Percentiles rank a stretch among this genome's conserved stretches.
Evolutionary conservation across 2,113 vertebrate genomes (phyloP).

Genomic region (Fregetta grallaria): DNA sequence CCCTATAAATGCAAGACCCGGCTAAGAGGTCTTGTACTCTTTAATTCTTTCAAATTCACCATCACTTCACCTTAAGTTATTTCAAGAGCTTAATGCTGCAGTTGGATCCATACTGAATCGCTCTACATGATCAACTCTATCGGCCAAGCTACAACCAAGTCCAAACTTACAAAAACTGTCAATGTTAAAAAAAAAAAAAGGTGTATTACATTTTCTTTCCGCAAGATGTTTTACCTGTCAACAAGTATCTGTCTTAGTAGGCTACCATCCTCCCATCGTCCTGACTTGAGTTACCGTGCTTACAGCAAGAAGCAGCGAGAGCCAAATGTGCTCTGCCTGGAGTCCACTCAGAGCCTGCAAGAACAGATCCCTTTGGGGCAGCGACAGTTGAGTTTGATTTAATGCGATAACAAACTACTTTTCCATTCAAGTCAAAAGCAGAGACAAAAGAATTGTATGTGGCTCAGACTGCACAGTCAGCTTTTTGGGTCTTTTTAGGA

Average conservation of each 20-base stretch:
- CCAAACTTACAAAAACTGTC: background rate
- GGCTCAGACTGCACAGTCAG: conserved; percentile 28
- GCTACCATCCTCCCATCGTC: background rate
- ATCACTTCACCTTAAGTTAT: background rate
- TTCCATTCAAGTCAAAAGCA: conserved; percentile 21
- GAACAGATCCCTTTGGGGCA: conserved; percentile 36
- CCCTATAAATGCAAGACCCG: background rate
- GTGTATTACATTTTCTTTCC: background rate
- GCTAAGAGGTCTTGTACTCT: background rate
- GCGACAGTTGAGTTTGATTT: background rate
- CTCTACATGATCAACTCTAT: background rate
- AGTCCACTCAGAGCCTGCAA: conserved; percentile 2
- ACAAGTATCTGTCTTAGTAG: background rate
- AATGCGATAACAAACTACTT: conserved; percentile 36
- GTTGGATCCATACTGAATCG: background rate
- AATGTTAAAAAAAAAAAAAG: background rate
- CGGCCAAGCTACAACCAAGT: background rate
- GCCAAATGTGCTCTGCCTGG: background rate
- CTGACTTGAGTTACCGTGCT: background rate
- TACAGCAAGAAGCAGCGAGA: background rate
- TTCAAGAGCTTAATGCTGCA: background rate
- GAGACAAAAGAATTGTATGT: conserved; percentile 13
- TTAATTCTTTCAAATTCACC: background rate
- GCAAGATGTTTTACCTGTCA: background rate
- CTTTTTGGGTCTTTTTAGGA: conserved; percentile 18